These are phyloP conservation scores for Hycleus cichorii DNA, from an alignment of 1,140 invertebrate species.

Conservation along the genomic window DNA sequence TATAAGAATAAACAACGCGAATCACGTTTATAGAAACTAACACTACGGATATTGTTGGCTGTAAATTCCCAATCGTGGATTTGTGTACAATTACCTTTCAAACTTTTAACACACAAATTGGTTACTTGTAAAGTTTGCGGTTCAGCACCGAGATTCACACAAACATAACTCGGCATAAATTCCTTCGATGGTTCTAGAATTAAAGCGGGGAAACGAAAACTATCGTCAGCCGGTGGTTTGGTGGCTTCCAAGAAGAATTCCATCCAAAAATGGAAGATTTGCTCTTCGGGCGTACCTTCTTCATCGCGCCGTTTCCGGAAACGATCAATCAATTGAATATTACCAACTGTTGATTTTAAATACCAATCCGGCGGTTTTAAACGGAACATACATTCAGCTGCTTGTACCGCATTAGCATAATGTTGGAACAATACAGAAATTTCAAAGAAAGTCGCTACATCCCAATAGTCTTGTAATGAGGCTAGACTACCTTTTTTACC, in stretches of 20 bases:
- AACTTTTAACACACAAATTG: constrained; percentile 73
- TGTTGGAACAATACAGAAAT: constrained; percentile 96
- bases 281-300: constrained; percentile 66
- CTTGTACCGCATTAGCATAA: constrained; percentile 94
- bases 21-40: constrained; percentile 92
- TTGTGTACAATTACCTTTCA: constrained; percentile 69
- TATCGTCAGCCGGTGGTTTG: constrained; percentile 66
- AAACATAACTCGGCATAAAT: constrained; percentile 91
- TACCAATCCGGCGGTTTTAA: constrained; percentile 99
- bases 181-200: constrained; percentile 90
- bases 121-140: constrained; percentile 83
- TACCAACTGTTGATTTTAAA: constrained; percentile 95
- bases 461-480: constrained; percentile 96
- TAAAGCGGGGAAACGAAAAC: constrained; percentile 83
- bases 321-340: constrained; percentile 91
- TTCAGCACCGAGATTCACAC: constrained; percentile 88
- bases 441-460: constrained; percentile 99
- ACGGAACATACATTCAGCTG: constrained; percentile 98
- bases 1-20: constrained; percentile 94
- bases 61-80: constrained; percentile 92
- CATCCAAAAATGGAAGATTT: constrained; percentile 95
- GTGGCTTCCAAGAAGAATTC: constrained; percentile 97
- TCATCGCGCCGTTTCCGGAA: constrained; percentile 77
- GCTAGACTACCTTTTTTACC: constrained; percentile 94
- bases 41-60: constrained; percentile 84